These are phyloP conservation scores for Paratilapia polleni DNA, from an alignment of 2,113 vertebrate species.

Conservation along the genomic window DNA sequence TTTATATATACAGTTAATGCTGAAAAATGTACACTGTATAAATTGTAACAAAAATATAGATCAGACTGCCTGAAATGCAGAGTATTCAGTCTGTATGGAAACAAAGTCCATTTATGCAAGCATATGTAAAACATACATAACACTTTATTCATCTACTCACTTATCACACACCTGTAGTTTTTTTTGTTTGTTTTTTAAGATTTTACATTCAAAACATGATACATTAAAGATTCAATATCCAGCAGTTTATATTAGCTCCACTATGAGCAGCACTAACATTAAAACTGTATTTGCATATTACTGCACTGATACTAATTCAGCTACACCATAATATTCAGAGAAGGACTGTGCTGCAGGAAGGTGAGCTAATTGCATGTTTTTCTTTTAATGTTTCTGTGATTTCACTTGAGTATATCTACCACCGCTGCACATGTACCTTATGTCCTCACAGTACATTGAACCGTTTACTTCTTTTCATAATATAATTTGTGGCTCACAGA, in stretches of 20 bases:
- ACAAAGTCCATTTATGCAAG: background rate
- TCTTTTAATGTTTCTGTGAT: too few species aligned
- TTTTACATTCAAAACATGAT: background rate
- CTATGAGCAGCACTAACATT: background rate
- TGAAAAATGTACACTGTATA: background rate
- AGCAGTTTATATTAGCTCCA: background rate
- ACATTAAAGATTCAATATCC: background rate
- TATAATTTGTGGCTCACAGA: background rate
- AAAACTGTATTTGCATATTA: too few species aligned
- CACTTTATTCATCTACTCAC: background rate
- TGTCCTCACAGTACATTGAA: background rate
- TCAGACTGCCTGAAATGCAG: background rate
- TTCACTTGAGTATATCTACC: background rate
- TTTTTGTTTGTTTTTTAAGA: background rate
- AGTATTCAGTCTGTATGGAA: background rate
- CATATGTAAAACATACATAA: fast-evolving
- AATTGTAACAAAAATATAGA: background rate
- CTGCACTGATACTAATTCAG: background rate
- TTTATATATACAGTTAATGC: background rate
- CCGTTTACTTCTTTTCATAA: background rate
- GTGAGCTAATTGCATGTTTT: background rate
- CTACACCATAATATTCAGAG: too few species aligned
- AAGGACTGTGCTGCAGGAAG: background rate
- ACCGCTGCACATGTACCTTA: background rate
- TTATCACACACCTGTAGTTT: background rate